These are phyloP conservation scores for Nephila pilipes DNA, from an alignment of 1,140 invertebrate genomes.

Conservation along the genomic window DNA sequence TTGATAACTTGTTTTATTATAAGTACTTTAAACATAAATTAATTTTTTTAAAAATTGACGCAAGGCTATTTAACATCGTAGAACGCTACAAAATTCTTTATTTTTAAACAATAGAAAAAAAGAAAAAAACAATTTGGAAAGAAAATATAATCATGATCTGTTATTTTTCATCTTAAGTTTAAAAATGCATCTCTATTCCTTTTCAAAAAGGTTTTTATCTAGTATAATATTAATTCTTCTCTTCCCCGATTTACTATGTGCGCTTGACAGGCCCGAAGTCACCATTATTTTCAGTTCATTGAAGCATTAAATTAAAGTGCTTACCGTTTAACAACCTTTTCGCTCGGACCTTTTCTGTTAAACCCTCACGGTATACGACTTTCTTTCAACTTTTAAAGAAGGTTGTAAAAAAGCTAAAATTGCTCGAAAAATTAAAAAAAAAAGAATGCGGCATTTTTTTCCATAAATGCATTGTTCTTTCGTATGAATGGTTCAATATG, in stretches of 20 bases:
- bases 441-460: constrained; percentile 8
- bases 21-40: neutral
- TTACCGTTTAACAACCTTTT: constrained; percentile 72
- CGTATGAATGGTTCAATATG: constrained; percentile 46
- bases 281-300: constrained; percentile 72
- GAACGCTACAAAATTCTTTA: neutral
- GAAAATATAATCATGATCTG: neutral
- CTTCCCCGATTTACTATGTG: constrained; percentile 52
- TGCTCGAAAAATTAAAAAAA: constrained; percentile 36
- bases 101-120: neutral
- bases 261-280: constrained; percentile 49
- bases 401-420: constrained; percentile 52
- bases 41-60: neutral
- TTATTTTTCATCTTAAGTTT: constrained; percentile 51
- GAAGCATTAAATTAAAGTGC: constrained; percentile 74
- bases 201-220: constrained; percentile 50
- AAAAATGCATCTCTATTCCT: constrained; percentile 46
- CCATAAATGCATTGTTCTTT: constrained; percentile 35
- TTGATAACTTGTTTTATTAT: neutral
- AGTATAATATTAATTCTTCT: constrained; percentile 67
- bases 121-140: neutral
- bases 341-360: constrained; percentile 50
- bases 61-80: neutral
- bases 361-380: constrained; percentile 54
- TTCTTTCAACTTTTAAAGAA: constrained; percentile 67